Conservation (phyloP, 2,113 vertebrate genomes). For the Lota lota region DNA sequence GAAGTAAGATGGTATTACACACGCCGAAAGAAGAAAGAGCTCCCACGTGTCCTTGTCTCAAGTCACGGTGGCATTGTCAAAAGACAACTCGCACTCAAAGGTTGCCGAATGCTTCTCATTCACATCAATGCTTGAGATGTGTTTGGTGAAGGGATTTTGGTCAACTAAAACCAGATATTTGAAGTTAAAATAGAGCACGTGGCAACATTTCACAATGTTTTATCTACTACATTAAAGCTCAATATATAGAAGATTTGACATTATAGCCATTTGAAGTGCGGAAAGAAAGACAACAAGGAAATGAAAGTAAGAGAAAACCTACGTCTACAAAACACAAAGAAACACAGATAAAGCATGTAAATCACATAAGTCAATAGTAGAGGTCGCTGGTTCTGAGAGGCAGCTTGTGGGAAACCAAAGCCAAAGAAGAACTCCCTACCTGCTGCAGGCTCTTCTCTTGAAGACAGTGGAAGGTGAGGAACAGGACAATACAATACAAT, state of each 20-base stretch:
- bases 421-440: too few species aligned
- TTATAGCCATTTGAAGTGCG: background rate
- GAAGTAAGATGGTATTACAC: too few species aligned
- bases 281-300: conserved; percentile 3
- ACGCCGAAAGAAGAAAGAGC: conserved; percentile 49
- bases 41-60: conserved; percentile 91
- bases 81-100: conserved; percentile 92
- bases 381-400: conserved; percentile 38
- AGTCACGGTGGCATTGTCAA: conserved; percentile 85
- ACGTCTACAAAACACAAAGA: conserved; percentile 14
- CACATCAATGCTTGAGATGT: conserved; percentile 88
- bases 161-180: conserved; percentile 72
- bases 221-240: background rate
- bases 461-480: background rate
- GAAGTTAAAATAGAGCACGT: background rate
- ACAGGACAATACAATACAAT: background rate
- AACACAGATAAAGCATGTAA: conserved; percentile 7
- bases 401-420: too few species aligned
- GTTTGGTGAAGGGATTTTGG: conserved; percentile 88
- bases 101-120: conserved; percentile 85
- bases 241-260: background rate
- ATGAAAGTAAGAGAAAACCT: conserved; percentile 20
- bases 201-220: background rate
- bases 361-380: conserved; percentile 30
- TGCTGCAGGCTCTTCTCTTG: too few species aligned